Evolutionary conservation across 2,797 vertebrate genomes (phyloP).

Genomic region (Catharus ustulatus): DNA sequence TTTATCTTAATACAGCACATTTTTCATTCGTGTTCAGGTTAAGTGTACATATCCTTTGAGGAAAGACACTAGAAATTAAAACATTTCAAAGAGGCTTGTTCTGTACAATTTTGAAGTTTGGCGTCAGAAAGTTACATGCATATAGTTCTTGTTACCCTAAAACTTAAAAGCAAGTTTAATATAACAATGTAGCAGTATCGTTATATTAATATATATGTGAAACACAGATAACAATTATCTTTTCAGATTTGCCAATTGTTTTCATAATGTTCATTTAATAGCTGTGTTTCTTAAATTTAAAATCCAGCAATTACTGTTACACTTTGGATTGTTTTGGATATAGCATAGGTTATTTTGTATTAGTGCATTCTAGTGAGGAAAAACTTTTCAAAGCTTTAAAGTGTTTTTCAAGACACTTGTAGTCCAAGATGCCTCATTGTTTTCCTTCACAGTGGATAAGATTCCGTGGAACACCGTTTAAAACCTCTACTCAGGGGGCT

Average conservation of each 20-base stretch:
- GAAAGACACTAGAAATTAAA: neutral
- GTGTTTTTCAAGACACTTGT: neutral
- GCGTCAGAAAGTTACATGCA: neutral
- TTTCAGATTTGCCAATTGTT: neutral
- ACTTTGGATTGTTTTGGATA: neutral
- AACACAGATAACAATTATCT: neutral
- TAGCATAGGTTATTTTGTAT: neutral
- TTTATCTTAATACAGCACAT: neutral
- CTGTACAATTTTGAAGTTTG: neutral
- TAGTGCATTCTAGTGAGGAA: neutral
- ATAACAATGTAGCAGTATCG: neutral
- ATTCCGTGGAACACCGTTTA: neutral
- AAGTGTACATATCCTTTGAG: neutral
- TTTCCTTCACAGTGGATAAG: neutral
- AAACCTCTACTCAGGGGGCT: neutral
- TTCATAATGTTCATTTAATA: neutral
- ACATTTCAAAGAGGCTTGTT: neutral
- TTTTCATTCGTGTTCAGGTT: neutral
- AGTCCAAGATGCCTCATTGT: neutral
- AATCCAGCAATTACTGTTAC: neutral
- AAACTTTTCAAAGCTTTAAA: neutral
- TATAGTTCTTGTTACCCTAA: neutral
- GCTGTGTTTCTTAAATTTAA: slow-evolving; percentile 15
- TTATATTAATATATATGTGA: neutral
- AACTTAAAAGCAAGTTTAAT: neutral